Percentiles rank a stretch among this genome's conserved stretches.
These are phyloP conservation scores for Micrasema minimum DNA, from an alignment of 1,140 invertebrate genomes.

Conservation along the genomic window DNA sequence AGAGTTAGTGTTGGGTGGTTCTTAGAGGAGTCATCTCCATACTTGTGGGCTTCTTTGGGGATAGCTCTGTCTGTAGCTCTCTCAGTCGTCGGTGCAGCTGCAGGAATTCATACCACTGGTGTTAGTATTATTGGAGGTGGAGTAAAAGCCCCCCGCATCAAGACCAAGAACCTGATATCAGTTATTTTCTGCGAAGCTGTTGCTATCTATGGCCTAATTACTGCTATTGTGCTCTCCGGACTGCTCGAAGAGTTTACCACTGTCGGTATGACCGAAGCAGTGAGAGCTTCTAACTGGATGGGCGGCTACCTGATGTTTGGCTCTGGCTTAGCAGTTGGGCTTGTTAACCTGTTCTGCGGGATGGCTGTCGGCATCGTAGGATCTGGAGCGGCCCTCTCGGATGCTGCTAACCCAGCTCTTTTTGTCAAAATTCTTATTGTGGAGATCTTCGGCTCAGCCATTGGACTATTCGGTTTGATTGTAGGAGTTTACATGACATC, in stretches of 20 bases:
- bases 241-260: slow-evolving; percentile 73
- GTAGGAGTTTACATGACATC: slow-evolving; percentile 93
- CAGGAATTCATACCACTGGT: slow-evolving; percentile 97
- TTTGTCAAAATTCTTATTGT: slow-evolving; percentile 98
- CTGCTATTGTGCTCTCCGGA: slow-evolving; percentile 94
- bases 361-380: slow-evolving; percentile 96
- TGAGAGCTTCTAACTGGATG: slow-evolving; percentile 74
- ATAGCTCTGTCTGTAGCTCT: slow-evolving; percentile 93
- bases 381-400: slow-evolving; percentile 94
- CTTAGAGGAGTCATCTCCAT: slow-evolving; percentile 84
- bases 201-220: slow-evolving; percentile 98
- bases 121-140: slow-evolving; percentile 96
- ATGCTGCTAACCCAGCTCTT: slow-evolving; percentile 92
- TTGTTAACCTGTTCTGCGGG: slow-evolving; percentile 96
- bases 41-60: slow-evolving; percentile 93
- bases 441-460: slow-evolving; percentile 98
- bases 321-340: slow-evolving; percentile 92
- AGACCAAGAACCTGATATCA: slow-evolving; percentile 99
- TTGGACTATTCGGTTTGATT: slow-evolving; percentile 98
- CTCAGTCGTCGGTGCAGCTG: slow-evolving; percentile 96
- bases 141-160: slow-evolving; percentile 98
- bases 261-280: slow-evolving; percentile 54
- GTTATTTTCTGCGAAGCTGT: slow-evolving; percentile 99
- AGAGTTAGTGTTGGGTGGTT: slow-evolving; percentile 92
- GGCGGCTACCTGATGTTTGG: slow-evolving; percentile 95